Conservation (phyloP, 1,140 invertebrate species). For the Zaprionus gabonicus region DNA sequence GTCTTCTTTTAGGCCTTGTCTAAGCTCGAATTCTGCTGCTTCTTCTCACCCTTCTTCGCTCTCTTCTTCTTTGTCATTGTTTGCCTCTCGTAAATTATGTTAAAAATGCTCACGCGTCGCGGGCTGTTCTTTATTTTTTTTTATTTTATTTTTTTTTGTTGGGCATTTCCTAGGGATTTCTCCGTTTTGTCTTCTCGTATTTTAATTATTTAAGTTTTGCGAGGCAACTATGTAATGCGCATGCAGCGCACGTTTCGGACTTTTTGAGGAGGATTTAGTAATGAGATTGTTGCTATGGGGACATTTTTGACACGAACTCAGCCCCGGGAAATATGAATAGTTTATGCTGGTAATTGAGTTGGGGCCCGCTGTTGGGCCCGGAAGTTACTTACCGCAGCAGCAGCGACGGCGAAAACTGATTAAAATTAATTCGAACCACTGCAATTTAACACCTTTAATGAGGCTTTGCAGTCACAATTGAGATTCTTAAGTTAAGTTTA, state of each 20-base stretch:
- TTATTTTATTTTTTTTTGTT: neutral
- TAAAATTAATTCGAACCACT: neutral
- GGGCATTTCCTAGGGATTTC: conserved; percentile 10
- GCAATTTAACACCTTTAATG: neutral
- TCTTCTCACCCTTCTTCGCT: neutral
- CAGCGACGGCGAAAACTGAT: neutral
- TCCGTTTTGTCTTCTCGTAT: conserved; percentile 11
- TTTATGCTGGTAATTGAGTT: conserved; percentile 10
- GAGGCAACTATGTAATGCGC: conserved; percentile 1
- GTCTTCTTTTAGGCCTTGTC: conserved; percentile 17
- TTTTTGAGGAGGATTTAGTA: conserved; percentile 6
- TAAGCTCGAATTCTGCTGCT: conserved; percentile 15
- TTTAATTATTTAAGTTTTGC: conserved; percentile 43
- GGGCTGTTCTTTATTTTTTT: conserved; percentile 10
- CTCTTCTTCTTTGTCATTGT: conserved; percentile 14
- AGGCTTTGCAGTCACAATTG: neutral
- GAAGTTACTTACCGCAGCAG: neutral
- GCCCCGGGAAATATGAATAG: neutral
- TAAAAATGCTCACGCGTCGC: conserved; percentile 31
- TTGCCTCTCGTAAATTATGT: conserved; percentile 30
- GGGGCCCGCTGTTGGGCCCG: neutral
- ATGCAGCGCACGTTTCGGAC: conserved; percentile 27
- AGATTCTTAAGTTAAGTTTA: neutral
- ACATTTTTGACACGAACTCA: conserved; percentile 3
- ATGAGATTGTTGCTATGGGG: conserved; percentile 7